phyloP scores from a whole-genome alignment of 2,888 invertebrate species.

The Theretra japonica region DNA sequence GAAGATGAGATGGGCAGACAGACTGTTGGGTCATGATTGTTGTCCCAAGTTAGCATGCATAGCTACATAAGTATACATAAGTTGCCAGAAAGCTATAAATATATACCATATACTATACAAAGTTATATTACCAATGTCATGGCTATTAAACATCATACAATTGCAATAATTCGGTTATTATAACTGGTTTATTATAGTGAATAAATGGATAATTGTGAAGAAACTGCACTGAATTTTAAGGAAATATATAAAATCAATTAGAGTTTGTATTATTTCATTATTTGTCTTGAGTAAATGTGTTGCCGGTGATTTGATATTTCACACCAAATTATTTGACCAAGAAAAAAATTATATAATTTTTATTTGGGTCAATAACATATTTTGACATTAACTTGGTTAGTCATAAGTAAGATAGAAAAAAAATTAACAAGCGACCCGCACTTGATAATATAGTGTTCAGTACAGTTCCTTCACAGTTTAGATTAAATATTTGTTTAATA shows the following conservation, averaged over 20 bases:
- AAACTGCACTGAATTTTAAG: background rate
- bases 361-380: too few species aligned
- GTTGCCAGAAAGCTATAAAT: background rate
- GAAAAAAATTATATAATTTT: too few species aligned
- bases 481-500: constrained; percentile 1
- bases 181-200: constrained; percentile 19
- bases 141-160: constrained; percentile 11
- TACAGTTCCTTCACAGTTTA: constrained; percentile 10
- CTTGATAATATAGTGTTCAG: background rate
- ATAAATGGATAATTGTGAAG: constrained; percentile 6
- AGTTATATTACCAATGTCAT: constrained; percentile 10
- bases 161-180: constrained; percentile 23
- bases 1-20: too few species aligned
- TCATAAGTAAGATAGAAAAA: too few species aligned
- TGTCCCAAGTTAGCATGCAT: background rate
- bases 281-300: too few species aligned
- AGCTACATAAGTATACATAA: background rate
- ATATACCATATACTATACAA: constrained; percentile 4
- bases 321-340: too few species aligned
- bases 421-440: background rate
- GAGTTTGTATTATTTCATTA: too few species aligned
- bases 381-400: too few species aligned
- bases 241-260: background rate
- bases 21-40: too few species aligned
- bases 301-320: too few species aligned